Conservation (phyloP, 2,888 invertebrate genomes). For the Volucella inflata region DNA sequence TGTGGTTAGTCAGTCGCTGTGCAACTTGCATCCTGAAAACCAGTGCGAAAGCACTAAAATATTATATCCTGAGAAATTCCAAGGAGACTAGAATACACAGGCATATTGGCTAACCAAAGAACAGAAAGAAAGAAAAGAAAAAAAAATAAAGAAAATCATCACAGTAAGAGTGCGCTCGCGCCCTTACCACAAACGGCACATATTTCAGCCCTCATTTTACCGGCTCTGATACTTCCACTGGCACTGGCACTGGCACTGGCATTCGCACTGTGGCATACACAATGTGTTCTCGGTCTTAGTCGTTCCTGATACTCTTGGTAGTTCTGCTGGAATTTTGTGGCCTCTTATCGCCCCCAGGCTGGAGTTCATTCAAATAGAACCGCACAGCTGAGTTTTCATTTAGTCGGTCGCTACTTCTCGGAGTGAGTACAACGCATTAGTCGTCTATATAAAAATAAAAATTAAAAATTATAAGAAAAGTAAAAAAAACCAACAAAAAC, state of each 20-base stretch:
- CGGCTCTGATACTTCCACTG: conserved; percentile 17
- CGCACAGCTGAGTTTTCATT: conserved; percentile 82
- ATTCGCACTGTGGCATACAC: conserved; percentile 53
- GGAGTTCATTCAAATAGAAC: conserved; percentile 83
- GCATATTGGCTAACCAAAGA: background rate
- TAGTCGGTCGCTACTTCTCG: conserved; percentile 83
- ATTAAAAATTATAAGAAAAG: conserved; percentile 9
- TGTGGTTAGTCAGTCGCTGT: conserved; percentile 61
- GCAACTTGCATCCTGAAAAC: conserved; percentile 75
- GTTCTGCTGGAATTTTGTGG: conserved; percentile 72
- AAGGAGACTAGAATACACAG: conserved; percentile 36
- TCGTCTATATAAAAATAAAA: conserved; percentile 13
- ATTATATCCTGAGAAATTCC: conserved; percentile 35
- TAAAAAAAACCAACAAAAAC: background rate
- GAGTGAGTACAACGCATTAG: conserved; percentile 79
- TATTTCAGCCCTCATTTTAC: conserved; percentile 69
- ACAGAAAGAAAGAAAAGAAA: conserved; percentile 22
- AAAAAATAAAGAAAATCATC: conserved; percentile 8
- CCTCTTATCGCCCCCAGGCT: conserved; percentile 74
- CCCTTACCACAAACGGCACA: conserved; percentile 70
- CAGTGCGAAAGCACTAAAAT: conserved; percentile 39
- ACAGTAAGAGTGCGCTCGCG: conserved; percentile 70
- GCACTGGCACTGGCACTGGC: conserved; percentile 29
- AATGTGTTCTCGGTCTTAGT: conserved; percentile 72
- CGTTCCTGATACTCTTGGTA: conserved; percentile 61